Percentiles rank a stretch among this genome's conserved stretches.
These are phyloP conservation scores for Mechanitis mazaeus DNA, from an alignment of 2,888 invertebrate genomes.

Conservation along the genomic window DNA sequence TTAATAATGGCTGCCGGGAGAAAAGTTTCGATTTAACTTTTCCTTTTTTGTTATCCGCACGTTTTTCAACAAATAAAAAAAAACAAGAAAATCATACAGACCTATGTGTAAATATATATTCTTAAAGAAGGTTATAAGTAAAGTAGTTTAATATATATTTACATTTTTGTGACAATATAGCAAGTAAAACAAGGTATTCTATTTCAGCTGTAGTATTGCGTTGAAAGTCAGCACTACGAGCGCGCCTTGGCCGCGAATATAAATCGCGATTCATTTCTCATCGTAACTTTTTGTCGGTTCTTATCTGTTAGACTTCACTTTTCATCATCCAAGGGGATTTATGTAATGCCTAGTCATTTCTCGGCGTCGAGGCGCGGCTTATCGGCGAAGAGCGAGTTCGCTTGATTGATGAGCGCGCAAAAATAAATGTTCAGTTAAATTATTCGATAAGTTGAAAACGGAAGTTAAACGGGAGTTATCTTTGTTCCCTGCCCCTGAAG, in stretches of 20 bases:
- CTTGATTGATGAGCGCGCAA: slow-evolving; percentile 78
- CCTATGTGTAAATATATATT: slow-evolving; percentile 3
- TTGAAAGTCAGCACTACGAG: slow-evolving; percentile 30
- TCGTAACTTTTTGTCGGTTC: slow-evolving; percentile 79
- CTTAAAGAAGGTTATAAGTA: no score
- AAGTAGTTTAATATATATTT: no score
- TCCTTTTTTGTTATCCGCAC: slow-evolving; percentile 40
- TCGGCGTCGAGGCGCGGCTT: slow-evolving; percentile 77
- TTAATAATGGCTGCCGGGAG: slow-evolving; percentile 74
- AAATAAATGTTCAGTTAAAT: slow-evolving; percentile 79
- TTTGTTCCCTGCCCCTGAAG: slow-evolving; percentile 72
- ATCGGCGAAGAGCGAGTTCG: slow-evolving; percentile 71
- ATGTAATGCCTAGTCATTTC: slow-evolving; percentile 79
- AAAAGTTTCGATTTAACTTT: slow-evolving; percentile 73
- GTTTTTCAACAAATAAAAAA: slow-evolving; percentile 21
- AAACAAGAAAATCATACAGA: slow-evolving; percentile 6
- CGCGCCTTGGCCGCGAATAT: slow-evolving; percentile 60
- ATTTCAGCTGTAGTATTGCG: slow-evolving; percentile 13
- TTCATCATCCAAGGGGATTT: slow-evolving; percentile 79
- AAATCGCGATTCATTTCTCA: slow-evolving; percentile 78
- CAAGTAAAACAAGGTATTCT: neutral
- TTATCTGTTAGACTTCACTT: slow-evolving; percentile 79
- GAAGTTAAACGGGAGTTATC: slow-evolving; percentile 79
- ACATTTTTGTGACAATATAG: no score
- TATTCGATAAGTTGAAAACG: slow-evolving; percentile 79